Conservation (phyloP, 2,113 vertebrate genomes). For the Columba janthina region DNA sequence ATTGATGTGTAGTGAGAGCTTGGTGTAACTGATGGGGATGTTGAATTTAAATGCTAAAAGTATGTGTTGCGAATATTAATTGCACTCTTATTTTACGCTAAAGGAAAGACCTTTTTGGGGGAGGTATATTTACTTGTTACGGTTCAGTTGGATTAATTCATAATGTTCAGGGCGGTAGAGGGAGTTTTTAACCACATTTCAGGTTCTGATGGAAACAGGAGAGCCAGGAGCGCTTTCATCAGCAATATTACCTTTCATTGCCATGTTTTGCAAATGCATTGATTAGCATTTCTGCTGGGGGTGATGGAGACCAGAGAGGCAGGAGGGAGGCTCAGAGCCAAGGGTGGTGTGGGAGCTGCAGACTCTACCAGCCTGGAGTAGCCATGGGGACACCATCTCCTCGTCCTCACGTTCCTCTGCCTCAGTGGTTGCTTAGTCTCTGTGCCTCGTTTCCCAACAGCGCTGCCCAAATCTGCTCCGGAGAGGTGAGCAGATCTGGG, state of each 20-base stretch:
- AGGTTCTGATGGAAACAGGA: neutral
- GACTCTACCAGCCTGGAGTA: rapidly evolving
- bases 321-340: neutral
- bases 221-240: neutral
- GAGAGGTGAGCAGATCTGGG: no score
- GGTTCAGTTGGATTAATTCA: conserved; percentile 35
- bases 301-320: neutral
- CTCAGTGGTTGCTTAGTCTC: no score
- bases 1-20: conserved; percentile 45
- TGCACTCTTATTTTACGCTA: neutral
- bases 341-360: neutral
- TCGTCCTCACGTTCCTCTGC: rapidly evolving
- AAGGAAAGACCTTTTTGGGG: conserved; percentile 7
- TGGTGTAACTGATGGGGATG: conserved; percentile 20
- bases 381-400: rapidly evolving
- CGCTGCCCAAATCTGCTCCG: no score
- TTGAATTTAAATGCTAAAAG: conserved; percentile 49
- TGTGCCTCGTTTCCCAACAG: no score
- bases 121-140: conserved; percentile 35
- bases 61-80: conserved; percentile 56
- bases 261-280: conserved; percentile 18
- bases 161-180: neutral
- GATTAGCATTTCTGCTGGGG: conserved; percentile 49
- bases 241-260: neutral
- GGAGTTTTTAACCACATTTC: conserved; percentile 31